Evolutionary conservation across 1,140 invertebrate genomes (phyloP).

Genomic region (Brachionus calyciflorus): DNA sequence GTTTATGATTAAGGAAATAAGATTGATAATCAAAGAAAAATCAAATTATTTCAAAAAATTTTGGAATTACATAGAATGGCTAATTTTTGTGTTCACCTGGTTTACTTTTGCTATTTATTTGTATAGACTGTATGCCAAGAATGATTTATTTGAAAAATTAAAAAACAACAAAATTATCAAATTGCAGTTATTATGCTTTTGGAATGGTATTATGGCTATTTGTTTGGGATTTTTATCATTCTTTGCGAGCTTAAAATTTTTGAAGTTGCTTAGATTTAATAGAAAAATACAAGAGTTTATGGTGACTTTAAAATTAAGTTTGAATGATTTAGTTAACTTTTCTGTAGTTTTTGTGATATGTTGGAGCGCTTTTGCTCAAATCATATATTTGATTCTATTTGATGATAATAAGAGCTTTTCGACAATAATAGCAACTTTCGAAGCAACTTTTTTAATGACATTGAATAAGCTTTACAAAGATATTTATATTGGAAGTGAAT

Average conservation of each 20-base stretch:
- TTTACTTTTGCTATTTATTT: too few relatives aligned
- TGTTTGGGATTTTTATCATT: too few relatives aligned
- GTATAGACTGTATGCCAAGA: too few relatives aligned
- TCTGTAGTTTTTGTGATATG: background rate
- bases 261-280: too few relatives aligned
- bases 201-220: background rate
- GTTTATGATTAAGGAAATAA: too few relatives aligned
- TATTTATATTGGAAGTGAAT: background rate
- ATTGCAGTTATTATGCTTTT: background rate
- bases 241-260: too few relatives aligned
- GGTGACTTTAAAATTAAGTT: too few relatives aligned
- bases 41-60: too few relatives aligned
- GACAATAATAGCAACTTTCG: background rate
- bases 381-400: background rate
- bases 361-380: background rate
- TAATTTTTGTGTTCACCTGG: too few relatives aligned
- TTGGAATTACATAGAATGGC: too few relatives aligned
- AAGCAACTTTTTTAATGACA: background rate
- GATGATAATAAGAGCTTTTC: background rate
- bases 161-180: slow-evolving; percentile 62
- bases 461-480: background rate
- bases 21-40: too few relatives aligned
- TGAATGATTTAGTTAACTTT: background rate
- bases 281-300: too few relatives aligned
- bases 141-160: slow-evolving; percentile 57